A percentile compares a stretch with the other conserved stretches of the same genome.
Evolutionary conservation across 2,113 vertebrate species (phyloP).

Genomic region (Microcebus tavaratra): DNA sequence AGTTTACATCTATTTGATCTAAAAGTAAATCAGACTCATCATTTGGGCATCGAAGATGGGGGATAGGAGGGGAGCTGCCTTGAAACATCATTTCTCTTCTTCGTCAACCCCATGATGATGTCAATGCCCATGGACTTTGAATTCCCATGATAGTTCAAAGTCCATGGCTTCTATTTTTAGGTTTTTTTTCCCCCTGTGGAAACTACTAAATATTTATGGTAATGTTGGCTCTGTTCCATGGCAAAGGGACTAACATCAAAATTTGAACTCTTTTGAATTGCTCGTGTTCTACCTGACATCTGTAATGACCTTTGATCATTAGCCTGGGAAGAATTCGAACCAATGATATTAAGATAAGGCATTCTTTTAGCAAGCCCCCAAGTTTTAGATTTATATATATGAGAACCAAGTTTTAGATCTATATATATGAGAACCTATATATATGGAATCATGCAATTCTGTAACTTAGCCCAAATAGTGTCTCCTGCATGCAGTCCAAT

Average conservation of each 20-base stretch:
- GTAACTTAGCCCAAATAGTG: not conserved
- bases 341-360: not conserved
- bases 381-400: not conserved
- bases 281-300: not conserved
- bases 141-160: not conserved
- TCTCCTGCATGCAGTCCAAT: not conserved
- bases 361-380: not conserved
- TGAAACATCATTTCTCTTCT: not conserved
- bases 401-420: not conserved
- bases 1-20: not conserved
- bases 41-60: not conserved
- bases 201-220: not conserved
- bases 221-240: not conserved
- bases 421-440: not conserved
- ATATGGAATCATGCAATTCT: not conserved
- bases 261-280: not conserved
- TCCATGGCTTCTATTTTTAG: not conserved
- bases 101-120: not conserved
- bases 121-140: no score
- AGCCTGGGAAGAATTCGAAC: conserved; percentile 37
- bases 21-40: not conserved
- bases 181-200: no score
- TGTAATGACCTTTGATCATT: not conserved
- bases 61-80: not conserved
- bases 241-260: not conserved